Percentiles rank a stretch among this genome's conserved stretches.
Conservation (phyloP, 2,113 vertebrate genomes). For the Polypterus bichir region DNA sequence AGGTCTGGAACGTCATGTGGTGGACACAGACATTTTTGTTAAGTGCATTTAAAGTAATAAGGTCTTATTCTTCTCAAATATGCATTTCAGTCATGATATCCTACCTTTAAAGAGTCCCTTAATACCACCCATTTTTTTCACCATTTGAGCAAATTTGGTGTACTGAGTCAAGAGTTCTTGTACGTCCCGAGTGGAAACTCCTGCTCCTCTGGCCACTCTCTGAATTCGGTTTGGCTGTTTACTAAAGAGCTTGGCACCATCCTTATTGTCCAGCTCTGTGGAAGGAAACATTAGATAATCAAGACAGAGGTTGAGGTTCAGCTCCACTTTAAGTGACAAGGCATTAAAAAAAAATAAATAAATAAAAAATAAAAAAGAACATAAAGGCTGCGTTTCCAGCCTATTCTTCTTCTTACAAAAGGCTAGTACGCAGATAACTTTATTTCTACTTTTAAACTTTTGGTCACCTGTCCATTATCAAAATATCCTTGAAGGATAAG, state of each 20-base stretch:
- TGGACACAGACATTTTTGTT: no score
- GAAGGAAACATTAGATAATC: neutral
- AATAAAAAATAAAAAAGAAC: no score
- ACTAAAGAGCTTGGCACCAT: conserved; percentile 94
- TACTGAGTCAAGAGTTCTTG: conserved; percentile 96
- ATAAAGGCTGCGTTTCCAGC: neutral
- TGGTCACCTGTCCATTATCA: no score
- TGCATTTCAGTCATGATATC: neutral
- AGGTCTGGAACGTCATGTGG: no score
- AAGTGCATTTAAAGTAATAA: neutral
- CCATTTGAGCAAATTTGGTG: conserved; percentile 98
- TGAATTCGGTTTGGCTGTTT: conserved; percentile 91
- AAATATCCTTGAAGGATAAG: no score
- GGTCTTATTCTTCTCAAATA: neutral
- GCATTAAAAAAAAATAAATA: neutral
- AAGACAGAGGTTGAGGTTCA: neutral
- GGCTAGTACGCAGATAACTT: no score
- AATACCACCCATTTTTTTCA: conserved; percentile 98
- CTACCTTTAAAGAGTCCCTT: conserved; percentile 97
- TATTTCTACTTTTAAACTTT: no score
- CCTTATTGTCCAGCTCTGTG: conserved; percentile 90
- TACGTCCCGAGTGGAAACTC: conserved; percentile 87
- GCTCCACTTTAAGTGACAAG: neutral
- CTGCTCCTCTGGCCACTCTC: conserved; percentile 86
- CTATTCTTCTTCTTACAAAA: no score